phyloP scores from a whole-genome alignment of 2,797 vertebrate species.

The Etheostoma nigrum region DNA sequence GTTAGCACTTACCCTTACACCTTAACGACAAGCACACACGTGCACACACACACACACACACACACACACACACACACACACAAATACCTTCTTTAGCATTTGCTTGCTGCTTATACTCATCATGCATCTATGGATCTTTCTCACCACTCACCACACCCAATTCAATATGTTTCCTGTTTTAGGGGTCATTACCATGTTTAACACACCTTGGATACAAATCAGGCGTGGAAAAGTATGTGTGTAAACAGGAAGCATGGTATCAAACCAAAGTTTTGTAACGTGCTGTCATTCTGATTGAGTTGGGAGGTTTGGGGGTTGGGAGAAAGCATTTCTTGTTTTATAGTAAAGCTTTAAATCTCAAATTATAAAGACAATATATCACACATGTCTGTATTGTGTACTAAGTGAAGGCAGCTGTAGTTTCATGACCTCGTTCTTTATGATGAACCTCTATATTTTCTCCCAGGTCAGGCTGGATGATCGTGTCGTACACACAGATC shows the following conservation, averaged over 20 bases:
- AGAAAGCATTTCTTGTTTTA: not conserved
- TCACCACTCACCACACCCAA: constrained; percentile 54
- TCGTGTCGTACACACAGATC: constrained; percentile 90
- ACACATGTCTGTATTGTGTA: not conserved
- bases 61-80: constrained; percentile 7
- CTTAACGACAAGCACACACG: constrained; percentile 18
- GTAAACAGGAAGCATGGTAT: constrained; percentile 21
- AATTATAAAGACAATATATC: not conserved
- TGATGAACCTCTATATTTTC: not conserved
- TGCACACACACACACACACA: constrained; percentile 5
- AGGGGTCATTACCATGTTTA: constrained; percentile 71
- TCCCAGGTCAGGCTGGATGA: constrained; percentile 91
- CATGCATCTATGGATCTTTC: constrained; percentile 45
- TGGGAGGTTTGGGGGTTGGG: not conserved
- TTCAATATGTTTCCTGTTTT: constrained; percentile 67
- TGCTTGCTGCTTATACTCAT: constrained; percentile 28
- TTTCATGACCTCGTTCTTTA: constrained; percentile 2
- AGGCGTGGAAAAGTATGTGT: constrained; percentile 39
- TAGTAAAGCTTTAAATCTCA: not conserved
- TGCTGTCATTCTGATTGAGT: constrained; percentile 13
- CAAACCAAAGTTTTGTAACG: not conserved
- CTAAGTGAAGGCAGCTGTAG: not conserved
- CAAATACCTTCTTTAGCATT: constrained; percentile 13
- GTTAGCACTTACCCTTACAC: constrained; percentile 61
- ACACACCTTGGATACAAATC: constrained; percentile 61